Base-by-base conservation (phyloP, 2,113 vertebrate species). In the Morone saxatilis region DNA sequence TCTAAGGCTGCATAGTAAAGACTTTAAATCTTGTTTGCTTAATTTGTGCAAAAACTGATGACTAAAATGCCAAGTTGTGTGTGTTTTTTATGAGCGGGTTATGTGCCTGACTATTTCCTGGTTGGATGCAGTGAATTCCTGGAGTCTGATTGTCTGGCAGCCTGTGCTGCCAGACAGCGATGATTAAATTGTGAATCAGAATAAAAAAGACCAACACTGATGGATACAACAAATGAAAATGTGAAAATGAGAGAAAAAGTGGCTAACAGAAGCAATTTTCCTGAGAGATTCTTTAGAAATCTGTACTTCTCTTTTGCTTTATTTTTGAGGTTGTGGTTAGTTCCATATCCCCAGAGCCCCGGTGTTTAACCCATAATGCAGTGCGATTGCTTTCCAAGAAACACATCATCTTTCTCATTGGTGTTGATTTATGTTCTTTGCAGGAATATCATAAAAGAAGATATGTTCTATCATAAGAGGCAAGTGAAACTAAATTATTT, bases 261-360 rank as follows among this genome's bases (percentile, higher is more conserved):
- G 1, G 12, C 3, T 13, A 47, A 12, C 45, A 13, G 1, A 7
- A 6, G 8, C 38, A 5, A 5, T 3, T 69, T 68, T 50, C 12
- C 16, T 40, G 31, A 13, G 7, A 68, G 9, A 4, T 40, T 38
- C 25, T 41, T 14, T 4, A 11, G 31, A 62, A n/a, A 4, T 50
- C 4, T 40, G 7, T 4, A 1, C 0, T 19, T 1, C 6, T 36
- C 3, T 71, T 2, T 12, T n/a, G 4, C 67, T 31, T n/a, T 40
- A 38, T 90, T 82, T 89, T 83, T 38, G 2, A 22, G 17, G 7
- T 19, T 7, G 1, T 40, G 16, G 4, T 2, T 8, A 48, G 19
- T 38, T 51, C 61, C 60, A 60, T 41, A 65, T 1, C 31, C 59
- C 51, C 14, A 10, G 4, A 45, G 31, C 31, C 31, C 31, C 3